phyloP scores from a whole-genome alignment of 1,140 invertebrate species.

The Triops longicaudatus region DNA sequence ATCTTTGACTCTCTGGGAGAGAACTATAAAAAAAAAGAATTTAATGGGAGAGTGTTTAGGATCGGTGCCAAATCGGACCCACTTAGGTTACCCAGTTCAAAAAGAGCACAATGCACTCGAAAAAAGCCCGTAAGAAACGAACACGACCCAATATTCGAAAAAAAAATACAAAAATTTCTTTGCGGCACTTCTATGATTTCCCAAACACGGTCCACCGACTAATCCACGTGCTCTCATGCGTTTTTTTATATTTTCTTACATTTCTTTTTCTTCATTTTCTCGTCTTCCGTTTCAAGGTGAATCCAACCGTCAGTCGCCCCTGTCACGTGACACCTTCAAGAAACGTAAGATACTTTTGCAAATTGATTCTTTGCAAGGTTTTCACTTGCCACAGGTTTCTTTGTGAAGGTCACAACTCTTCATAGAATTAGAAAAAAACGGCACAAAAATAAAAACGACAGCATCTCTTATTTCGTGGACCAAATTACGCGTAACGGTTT shows the following conservation, averaged over 20 bases:
- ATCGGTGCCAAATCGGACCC: not conserved
- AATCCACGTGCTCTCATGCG: not conserved
- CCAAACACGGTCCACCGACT: slow-evolving; percentile 7
- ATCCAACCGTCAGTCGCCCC: not conserved
- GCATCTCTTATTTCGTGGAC: not conserved
- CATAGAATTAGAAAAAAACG: not conserved
- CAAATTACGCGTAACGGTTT: not conserved
- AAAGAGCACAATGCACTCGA: not conserved
- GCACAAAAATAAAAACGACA: not conserved
- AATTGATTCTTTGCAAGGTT: slow-evolving; percentile 3
- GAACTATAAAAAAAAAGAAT: not conserved
- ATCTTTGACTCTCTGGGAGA: not conserved
- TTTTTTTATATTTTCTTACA: not conserved
- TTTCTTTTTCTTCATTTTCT: too few species aligned
- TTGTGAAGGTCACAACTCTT: not conserved
- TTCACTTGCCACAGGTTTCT: not conserved
- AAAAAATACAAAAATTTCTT: not conserved
- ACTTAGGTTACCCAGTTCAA: not conserved
- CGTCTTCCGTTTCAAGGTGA: too few species aligned
- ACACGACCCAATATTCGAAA: not conserved
- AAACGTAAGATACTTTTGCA: not conserved
- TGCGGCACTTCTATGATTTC: not conserved
- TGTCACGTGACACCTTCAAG: not conserved
- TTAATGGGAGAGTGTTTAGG: not conserved
- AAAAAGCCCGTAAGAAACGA: not conserved